A percentile compares a stretch with the other conserved stretches of the same genome.
Conservation (phyloP, 2,113 vertebrate genomes). For the Sinocyclocheilus anshuiensis region DNA sequence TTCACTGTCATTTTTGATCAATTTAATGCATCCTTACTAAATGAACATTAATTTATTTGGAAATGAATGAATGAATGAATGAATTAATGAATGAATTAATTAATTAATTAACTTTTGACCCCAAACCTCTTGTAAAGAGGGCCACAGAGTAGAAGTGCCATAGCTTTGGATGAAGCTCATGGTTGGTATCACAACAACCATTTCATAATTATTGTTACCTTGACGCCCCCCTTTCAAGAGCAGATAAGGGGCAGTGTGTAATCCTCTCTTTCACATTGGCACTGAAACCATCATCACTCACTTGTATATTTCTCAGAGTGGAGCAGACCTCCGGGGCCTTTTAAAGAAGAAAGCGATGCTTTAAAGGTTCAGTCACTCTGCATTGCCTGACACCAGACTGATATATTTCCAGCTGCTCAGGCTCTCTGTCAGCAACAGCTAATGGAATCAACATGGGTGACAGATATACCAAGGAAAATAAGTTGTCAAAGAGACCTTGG, state of each 20-base stretch:
- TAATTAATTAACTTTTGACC: not conserved
- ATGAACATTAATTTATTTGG: no score
- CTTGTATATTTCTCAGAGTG: constrained; percentile 48
- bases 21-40: no score
- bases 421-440: constrained; percentile 60
- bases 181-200: not conserved
- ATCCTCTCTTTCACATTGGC: constrained; percentile 23
- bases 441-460: constrained; percentile 63
- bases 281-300: constrained; percentile 50
- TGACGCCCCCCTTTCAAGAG: constrained; percentile 12
- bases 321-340: constrained; percentile 41
- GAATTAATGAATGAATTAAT: no score
- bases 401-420: constrained; percentile 55
- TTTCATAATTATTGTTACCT: constrained; percentile 30
- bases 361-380: constrained; percentile 56
- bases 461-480: constrained; percentile 57
- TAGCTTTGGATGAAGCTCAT: not conserved
- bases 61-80: no score
- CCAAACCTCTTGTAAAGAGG: not conserved
- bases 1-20: no score
- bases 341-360: constrained; percentile 52
- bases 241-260: constrained; percentile 24
- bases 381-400: constrained; percentile 54
- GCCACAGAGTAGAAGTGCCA: not conserved
- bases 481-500: constrained; percentile 57